A percentile compares a stretch with the other conserved stretches of the same genome.
Evolutionary conservation across 2,888 invertebrate species (phyloP).

Genomic region (Drosophila sordidula): DNA sequence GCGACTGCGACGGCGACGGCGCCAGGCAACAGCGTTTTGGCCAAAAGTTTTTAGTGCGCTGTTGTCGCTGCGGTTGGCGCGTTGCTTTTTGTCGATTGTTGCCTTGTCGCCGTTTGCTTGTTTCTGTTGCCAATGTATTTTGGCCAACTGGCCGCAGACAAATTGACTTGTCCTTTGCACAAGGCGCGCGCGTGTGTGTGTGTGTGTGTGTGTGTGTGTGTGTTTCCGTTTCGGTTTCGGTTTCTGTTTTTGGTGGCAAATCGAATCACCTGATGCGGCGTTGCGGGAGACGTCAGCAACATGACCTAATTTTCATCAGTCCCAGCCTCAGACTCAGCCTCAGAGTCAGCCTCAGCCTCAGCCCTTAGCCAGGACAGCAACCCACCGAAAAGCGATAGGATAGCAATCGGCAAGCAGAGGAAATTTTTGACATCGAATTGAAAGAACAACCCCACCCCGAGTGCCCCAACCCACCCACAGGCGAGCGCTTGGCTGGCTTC

Average conservation of each 20-base stretch:
- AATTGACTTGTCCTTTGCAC: conserved; percentile 4
- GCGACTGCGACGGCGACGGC: conserved; percentile 19
- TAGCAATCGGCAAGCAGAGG: neutral
- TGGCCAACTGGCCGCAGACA: conserved; percentile 5
- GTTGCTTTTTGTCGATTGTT: conserved; percentile 40
- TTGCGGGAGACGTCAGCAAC: conserved; percentile 43
- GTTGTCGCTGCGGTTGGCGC: conserved; percentile 72
- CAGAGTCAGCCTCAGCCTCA: neutral
- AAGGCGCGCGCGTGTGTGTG: conserved; percentile 1
- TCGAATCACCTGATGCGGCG: conserved; percentile 52
- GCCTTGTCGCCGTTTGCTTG: conserved; percentile 1
- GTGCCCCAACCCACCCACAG: too few species aligned
- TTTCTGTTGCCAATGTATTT: conserved; percentile 1
- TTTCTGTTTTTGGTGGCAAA: neutral
- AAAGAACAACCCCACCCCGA: too few species aligned
- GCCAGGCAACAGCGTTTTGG: conserved; percentile 43
- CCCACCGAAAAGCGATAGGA: conserved; percentile 14
- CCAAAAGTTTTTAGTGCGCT: conserved; percentile 71
- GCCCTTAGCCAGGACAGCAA: conserved; percentile 48
- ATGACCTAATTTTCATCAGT: conserved; percentile 62
- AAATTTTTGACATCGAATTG: neutral
- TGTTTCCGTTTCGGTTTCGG: too few species aligned
- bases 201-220: conserved; percentile 13
- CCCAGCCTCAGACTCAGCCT: conserved; percentile 23
- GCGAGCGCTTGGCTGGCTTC: conserved; percentile 22